Conservation (phyloP, 2,113 vertebrate genomes). For the Pomatostomus ruficeps region DNA sequence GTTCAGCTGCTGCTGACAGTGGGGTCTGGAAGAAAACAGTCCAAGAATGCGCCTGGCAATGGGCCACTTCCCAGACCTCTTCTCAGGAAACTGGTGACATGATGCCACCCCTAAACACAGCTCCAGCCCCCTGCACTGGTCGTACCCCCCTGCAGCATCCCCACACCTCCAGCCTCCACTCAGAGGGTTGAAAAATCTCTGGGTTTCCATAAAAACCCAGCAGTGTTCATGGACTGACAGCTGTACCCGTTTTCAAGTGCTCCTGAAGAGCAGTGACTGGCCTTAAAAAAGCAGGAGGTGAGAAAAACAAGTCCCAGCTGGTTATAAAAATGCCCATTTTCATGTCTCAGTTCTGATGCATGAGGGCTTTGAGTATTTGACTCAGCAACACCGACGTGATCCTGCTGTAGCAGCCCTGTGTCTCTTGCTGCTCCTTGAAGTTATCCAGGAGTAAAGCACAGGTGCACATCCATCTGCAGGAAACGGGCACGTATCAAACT, state of each 20-base stretch:
- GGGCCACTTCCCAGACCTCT: neutral
- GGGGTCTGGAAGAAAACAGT: neutral
- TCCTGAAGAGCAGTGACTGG: neutral
- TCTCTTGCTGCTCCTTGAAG: neutral
- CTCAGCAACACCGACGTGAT: neutral
- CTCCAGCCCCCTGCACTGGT: accelerated
- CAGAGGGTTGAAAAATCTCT: neutral
- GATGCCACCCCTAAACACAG: neutral
- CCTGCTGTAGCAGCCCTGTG: neutral
- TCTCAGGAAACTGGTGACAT: neutral
- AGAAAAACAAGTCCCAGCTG: neutral
- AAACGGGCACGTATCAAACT: accelerated
- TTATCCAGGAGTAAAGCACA: neutral
- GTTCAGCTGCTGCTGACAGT: neutral
- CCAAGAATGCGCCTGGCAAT: neutral
- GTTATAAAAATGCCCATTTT: neutral
- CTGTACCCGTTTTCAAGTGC: neutral
- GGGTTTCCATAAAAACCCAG: accelerated
- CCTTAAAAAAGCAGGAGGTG: neutral
- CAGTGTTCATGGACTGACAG: neutral
- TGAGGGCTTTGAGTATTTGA: neutral
- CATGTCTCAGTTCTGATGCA: neutral
- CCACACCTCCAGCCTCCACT: neutral
- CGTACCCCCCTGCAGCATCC: accelerated
- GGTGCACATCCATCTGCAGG: too few relatives aligned